A percentile compares a stretch with the other conserved stretches of the same genome.
Evolutionary conservation across 2,797 vertebrate genomes (phyloP).

Genomic region (Macrochelys suwanniensis): DNA sequence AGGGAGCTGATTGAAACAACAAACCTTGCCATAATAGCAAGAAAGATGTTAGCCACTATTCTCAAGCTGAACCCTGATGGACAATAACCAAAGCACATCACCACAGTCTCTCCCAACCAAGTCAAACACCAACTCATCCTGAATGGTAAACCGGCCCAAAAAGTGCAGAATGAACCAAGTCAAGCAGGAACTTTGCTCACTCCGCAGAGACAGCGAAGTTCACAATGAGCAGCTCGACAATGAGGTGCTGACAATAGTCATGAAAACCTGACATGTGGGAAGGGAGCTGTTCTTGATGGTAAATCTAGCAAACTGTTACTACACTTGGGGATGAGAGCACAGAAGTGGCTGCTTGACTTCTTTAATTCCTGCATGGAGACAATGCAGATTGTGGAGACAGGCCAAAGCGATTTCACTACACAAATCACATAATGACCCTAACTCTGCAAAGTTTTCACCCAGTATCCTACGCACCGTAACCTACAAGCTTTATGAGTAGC

Average conservation of each 20-base stretch:
- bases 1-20: neutral
- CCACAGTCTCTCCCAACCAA: neutral
- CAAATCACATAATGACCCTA: neutral
- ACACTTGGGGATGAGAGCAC: neutral
- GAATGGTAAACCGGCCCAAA: neutral
- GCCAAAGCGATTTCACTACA: neutral
- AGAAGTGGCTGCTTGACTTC: neutral
- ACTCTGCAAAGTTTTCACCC: neutral
- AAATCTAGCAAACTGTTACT: no score
- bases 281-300: neutral
- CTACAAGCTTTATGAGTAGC: neutral
- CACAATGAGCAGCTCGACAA: neutral
- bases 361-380: neutral
- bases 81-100: neutral
- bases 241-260: neutral
- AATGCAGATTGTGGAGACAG: neutral
- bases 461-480: neutral
- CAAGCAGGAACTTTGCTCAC: neutral
- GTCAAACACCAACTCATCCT: neutral
- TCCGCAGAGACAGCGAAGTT: neutral
- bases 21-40: neutral
- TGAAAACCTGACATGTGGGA: neutral
- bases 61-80: neutral
- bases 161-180: neutral
- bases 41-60: neutral